phyloP scores from a whole-genome alignment of 2,797 vertebrate genomes.

The Falco naumanni region DNA sequence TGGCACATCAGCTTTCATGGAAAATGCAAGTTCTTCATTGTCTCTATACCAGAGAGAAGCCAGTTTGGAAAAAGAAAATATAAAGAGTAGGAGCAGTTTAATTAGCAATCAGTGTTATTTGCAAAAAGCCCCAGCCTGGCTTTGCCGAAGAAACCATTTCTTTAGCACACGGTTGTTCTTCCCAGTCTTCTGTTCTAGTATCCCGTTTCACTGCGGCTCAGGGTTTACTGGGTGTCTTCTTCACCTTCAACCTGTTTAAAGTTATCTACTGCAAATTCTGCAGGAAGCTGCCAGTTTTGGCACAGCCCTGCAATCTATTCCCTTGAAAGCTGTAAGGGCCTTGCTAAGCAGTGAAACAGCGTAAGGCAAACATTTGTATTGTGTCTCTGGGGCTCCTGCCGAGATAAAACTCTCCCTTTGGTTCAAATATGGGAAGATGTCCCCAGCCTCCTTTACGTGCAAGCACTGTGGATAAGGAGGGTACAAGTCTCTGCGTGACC shows the following conservation, averaged over 20 bases:
- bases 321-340: slow-evolving; percentile 68
- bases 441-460: slow-evolving; percentile 23
- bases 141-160: background rate
- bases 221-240: slow-evolving; percentile 28
- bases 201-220: background rate
- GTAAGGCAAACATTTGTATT: slow-evolving; percentile 72
- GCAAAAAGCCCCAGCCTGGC: background rate
- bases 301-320: slow-evolving; percentile 61
- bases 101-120: slow-evolving; percentile 37
- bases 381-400: slow-evolving; percentile 62
- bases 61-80: slow-evolving; percentile 2
- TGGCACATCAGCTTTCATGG: slow-evolving; percentile 37
- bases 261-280: slow-evolving; percentile 47
- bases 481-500: slow-evolving; percentile 19
- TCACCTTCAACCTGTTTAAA: slow-evolving; percentile 53
- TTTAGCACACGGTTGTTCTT: background rate
- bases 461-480: slow-evolving; percentile 1
- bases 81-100: slow-evolving; percentile 33
- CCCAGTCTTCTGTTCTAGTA: background rate
- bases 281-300: slow-evolving; percentile 71
- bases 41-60: background rate
- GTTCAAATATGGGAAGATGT: slow-evolving; percentile 59
- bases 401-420: slow-evolving; percentile 72
- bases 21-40: slow-evolving; percentile 5
- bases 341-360: slow-evolving; percentile 57